These are phyloP conservation scores for Lymantria dispar DNA, from an alignment of 2,888 invertebrate species.

Conservation along the genomic window DNA sequence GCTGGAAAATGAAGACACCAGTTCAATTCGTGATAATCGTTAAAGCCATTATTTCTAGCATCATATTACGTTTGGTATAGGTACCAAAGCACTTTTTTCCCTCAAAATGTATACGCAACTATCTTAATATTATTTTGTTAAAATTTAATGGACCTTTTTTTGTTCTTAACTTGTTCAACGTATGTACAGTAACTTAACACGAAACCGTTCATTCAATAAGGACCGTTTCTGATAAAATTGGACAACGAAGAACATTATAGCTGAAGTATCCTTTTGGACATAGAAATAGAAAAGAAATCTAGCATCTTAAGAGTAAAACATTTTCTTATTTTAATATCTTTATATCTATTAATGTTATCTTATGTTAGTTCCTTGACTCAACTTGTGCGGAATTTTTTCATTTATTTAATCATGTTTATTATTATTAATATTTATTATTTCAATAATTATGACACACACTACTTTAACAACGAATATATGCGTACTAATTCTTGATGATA, in stretches of 20 bases:
- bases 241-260: conserved; percentile 38
- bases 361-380: conserved; percentile 74
- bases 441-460: conserved; percentile 67
- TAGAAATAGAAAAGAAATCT: conserved; percentile 28
- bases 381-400: conserved; percentile 77
- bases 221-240: conserved; percentile 15
- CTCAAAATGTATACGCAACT: conserved; percentile 51
- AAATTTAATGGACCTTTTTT: conserved; percentile 77
- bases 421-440: conserved; percentile 43
- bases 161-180: conserved; percentile 70
- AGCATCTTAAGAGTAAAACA: conserved; percentile 37
- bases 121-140: conserved; percentile 66
- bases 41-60: conserved; percentile 68
- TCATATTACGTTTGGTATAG: conserved; percentile 67
- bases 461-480: conserved; percentile 66
- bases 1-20: conserved; percentile 52
- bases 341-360: conserved; percentile 62
- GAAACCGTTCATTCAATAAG: conserved; percentile 17
- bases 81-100: conserved; percentile 58
- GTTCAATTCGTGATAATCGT: conserved; percentile 59
- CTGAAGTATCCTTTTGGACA: conserved; percentile 23
- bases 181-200: conserved; percentile 57
- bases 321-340: conserved; percentile 49
- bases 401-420: conserved; percentile 44
- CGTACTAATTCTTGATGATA: conserved; percentile 52